Evolutionary conservation across 1,140 invertebrate genomes (phyloP), one percentile per base, ranked within the genome.

Genomic region (Hyposmocoma kahamanoa): DNA sequence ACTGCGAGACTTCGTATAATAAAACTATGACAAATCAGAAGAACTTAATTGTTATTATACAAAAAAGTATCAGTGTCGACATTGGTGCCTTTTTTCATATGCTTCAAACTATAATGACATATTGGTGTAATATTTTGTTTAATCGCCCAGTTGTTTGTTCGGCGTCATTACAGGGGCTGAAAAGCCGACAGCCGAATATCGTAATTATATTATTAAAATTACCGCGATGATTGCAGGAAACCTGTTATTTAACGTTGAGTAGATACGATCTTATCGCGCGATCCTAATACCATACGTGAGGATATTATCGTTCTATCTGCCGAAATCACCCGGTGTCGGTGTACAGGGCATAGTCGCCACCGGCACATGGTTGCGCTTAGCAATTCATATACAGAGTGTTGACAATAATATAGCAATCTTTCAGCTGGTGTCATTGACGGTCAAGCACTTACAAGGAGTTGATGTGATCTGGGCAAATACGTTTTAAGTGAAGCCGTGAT

Each of bases 241-340:
- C 78, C 58, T 75, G 82, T 84, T 84, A 85, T 86, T 85, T 85
- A 83, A 83, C 79, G 72, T 78, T 47, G 66, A 55, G 24, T 42
- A 54, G 83, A 87, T 87, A 76, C 11, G 56, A 87, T 87, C 84
- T 86, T 78, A 82, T 87, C 81, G 69, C 42, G 18, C 51, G 61
- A 77, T 83, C 77, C 78, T 84, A 84, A 86, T 86, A 63, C 70
- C 61, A 62, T 70, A 86, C 74, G 83, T 87, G 81, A 85, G 77
- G 80, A 83, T 85, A 87, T 87, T 84, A 87, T 81, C 82, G 71
- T 67, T 41, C 57, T 67, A 76, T 61, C 65, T 67, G 73, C 72
- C 80, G 76, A 82, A 84, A 80, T 77, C 65, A 53, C 43, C 61
- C 75, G 71, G n/a, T n/a, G 72, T 15, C 26, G 26, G 72, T 69